These are phyloP conservation scores for Hirtodrosophila trivittata DNA, from an alignment of 2,888 invertebrate species.

Conservation along the genomic window DNA sequence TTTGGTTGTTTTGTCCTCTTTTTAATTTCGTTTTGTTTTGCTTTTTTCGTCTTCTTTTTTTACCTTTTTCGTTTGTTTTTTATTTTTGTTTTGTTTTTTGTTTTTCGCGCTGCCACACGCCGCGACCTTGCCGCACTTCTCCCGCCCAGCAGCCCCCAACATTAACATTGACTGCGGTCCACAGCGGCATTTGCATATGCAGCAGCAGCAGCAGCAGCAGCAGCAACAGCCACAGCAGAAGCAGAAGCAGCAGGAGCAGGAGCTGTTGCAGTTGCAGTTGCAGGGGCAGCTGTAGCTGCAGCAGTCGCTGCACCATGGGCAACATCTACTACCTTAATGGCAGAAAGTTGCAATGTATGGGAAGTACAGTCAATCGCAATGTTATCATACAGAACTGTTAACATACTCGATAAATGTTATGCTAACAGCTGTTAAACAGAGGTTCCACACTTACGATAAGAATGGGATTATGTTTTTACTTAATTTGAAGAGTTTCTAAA, in stretches of 20 bases:
- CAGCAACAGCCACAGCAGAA: not conserved
- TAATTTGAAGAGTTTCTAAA: no score
- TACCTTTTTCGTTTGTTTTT: not conserved
- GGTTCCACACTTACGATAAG: no score
- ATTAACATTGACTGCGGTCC: constrained; percentile 55
- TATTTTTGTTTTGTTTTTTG: constrained; percentile 13
- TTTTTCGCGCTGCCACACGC: constrained; percentile 42
- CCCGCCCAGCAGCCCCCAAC: constrained; percentile 54
- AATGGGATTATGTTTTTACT: no score
- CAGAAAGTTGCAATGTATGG: not conserved
- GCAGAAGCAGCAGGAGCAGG: not conserved
- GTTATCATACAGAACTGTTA: not conserved
- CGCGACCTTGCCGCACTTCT: constrained; percentile 71
- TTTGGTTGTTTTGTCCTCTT: constrained; percentile 72
- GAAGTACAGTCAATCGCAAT: not conserved
- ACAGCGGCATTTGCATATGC: constrained; percentile 32
- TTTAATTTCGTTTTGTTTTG: constrained; percentile 59
- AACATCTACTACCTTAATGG: not conserved
- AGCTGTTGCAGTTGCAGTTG: constrained; percentile 33
- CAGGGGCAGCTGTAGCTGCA: not conserved
- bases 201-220: constrained; percentile 11
- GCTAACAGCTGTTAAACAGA: no score
- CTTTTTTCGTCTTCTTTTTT: constrained; percentile 66
- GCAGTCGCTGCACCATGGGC: not conserved
- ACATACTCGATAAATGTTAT: no score